Evolutionary conservation across 2,888 invertebrate species (phyloP), one percentile per base, ranked within the genome.

Genomic region (Lasius platythorax): DNA sequence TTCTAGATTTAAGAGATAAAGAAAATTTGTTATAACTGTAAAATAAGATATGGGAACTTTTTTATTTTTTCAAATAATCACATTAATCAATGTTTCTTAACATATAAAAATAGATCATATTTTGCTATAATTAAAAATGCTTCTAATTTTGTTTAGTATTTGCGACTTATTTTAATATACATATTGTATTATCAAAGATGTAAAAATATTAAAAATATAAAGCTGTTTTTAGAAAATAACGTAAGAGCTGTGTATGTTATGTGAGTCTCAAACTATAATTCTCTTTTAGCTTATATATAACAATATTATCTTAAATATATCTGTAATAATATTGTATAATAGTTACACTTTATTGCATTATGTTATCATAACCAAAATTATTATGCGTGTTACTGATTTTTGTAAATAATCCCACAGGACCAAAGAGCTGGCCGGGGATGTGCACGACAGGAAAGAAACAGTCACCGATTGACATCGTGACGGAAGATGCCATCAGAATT

Each of bases 401-500:
- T 43, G 0, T 40, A 12, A 64, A 64, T 53, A 2, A 40, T 73
- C 23, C 3, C 28, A 40, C 40, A 93, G 93, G 92, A 66, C 93
- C 94, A 2, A 95, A 93, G 8, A 91, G 95, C 78, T 97, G 97
- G 97, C 96, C 96, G 5, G 97, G 96, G 15, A 92, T 96, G n/a
- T 97, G 97, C 91, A 94, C 94, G 33, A 94, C 91, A 0, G 98
- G 98, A 0, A 93, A 93, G 56, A 94, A 95, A 58, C 98, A 98
- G 94, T 98, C 98, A 0, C 98, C 98, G 0, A 97, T 98, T 89
- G 96, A 98, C 95, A 96, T 98, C 74, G 95, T 96, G 88, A 95
- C 95, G 9, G 95, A 96, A 9, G 95, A 96, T 2, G 96, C 97
- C 0, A 90, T 96, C 12, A 94, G 96, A 66, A 96, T 94, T 87